These are phyloP conservation scores for Buteo buteo DNA, from an alignment of 2,113 vertebrate genomes.

Conservation along the genomic window DNA sequence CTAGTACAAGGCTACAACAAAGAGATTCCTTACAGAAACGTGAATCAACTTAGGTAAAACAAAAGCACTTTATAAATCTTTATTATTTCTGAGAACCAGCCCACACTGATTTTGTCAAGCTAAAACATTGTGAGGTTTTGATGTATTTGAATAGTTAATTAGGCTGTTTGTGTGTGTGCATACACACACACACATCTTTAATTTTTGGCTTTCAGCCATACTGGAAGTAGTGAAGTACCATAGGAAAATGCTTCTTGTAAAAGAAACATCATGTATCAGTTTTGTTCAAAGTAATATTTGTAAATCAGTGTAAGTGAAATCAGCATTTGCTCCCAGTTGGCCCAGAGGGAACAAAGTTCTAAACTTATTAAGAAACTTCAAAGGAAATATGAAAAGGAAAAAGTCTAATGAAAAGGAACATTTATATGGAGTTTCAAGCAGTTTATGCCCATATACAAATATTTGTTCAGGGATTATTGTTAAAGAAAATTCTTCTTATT, in stretches of 20 bases:
- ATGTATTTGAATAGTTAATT: not conserved
- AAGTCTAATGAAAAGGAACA: not conserved
- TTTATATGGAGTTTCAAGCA: not conserved
- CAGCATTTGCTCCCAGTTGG: not conserved
- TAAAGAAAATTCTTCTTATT: constrained; percentile 20
- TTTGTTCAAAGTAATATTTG: not conserved
- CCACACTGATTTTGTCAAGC: not conserved
- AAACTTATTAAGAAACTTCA: constrained; percentile 32
- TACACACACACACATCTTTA: not conserved
- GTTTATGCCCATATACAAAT: constrained; percentile 13
- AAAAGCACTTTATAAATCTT: not conserved
- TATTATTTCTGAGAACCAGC: not conserved
- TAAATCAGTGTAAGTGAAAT: not conserved
- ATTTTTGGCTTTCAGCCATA: not conserved
- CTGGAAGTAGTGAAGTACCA: not conserved
- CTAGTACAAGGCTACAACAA: not conserved
- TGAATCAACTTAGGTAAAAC: not conserved
- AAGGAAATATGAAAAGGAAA: constrained; percentile 13
- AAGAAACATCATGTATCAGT: not conserved
- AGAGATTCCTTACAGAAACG: not conserved
- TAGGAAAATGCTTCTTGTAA: not conserved
- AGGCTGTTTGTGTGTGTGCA: not conserved
- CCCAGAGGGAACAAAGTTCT: not conserved
- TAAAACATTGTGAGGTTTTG: not conserved
- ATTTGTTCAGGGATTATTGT: not conserved